Conservation (phyloP, 2,888 invertebrate genomes). For the Drosophila mulleri region DNA sequence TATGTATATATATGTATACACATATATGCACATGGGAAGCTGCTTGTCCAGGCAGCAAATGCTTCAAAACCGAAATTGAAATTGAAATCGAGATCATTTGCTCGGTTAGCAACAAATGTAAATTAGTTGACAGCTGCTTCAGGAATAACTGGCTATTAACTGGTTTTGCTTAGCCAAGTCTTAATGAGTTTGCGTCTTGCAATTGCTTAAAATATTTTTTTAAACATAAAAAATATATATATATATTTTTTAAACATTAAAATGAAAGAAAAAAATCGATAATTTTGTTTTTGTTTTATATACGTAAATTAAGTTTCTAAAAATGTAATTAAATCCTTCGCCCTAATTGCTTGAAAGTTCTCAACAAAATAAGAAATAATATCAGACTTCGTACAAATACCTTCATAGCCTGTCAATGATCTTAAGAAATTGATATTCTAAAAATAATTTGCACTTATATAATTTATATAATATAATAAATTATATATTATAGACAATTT, state of each 20-base stretch:
- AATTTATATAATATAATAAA: too few species aligned
- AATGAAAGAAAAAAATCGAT: too few species aligned
- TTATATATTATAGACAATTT: too few species aligned
- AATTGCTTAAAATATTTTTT: conserved; percentile 1
- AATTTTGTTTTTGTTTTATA: background rate
- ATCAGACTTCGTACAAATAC: too few species aligned
- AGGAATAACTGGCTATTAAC: conserved; percentile 41
- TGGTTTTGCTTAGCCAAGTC: conserved; percentile 31
- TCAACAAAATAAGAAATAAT: too few species aligned
- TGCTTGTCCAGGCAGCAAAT: conserved; percentile 47
- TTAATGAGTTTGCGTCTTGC: conserved; percentile 10
- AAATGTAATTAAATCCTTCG: too few species aligned
- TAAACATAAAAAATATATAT: background rate
- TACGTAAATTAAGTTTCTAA: background rate
- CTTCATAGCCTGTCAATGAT: too few species aligned
- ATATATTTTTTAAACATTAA: too few species aligned
- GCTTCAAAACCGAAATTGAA: conserved; percentile 16
- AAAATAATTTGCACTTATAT: too few species aligned
- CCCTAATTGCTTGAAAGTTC: too few species aligned
- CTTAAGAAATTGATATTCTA: too few species aligned
- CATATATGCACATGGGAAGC: conserved; percentile 32
- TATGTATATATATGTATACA: background rate
- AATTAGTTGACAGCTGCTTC: conserved; percentile 12
- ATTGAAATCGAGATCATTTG: conserved; percentile 30
- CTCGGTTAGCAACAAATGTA: background rate